Percentiles rank a stretch among this genome's conserved stretches.
phyloP scores from a whole-genome alignment of 1,140 invertebrate genomes.

The Drosophila simulans region DNA sequence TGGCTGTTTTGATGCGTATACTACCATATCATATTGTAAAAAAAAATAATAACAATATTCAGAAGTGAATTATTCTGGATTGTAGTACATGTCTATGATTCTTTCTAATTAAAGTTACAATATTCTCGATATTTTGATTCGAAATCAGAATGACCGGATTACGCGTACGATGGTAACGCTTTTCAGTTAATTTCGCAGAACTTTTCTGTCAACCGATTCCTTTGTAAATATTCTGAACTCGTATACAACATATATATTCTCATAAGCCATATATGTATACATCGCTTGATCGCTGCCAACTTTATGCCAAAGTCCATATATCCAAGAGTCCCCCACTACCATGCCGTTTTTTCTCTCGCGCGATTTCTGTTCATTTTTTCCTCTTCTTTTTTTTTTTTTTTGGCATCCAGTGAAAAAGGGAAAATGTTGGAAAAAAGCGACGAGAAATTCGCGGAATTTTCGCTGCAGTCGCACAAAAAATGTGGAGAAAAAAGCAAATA shows the following conservation, averaged over 20 bases:
- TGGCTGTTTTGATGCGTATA: too few relatives aligned
- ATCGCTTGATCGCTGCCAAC: conserved; percentile 48
- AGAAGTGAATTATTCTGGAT: too few relatives aligned
- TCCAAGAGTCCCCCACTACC: conserved; percentile 9
- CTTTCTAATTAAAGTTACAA: not conserved
- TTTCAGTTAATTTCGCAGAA: conserved; percentile 25
- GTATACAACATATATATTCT: conserved; percentile 10
- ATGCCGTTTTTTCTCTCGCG: not conserved
- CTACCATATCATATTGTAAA: too few relatives aligned
- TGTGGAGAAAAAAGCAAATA: conserved; percentile 60
- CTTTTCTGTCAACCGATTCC: not conserved
- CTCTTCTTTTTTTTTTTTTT: not conserved
- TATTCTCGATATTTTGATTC: not conserved
- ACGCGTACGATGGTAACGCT: not conserved
- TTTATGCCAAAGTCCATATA: conserved; percentile 53
- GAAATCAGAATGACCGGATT: not conserved
- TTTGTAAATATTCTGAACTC: conserved; percentile 36
- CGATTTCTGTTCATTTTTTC: not conserved
- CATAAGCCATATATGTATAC: conserved; percentile 23
- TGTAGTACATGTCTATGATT: too few relatives aligned
- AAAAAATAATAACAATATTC: too few relatives aligned
- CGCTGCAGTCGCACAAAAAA: conserved; percentile 76
- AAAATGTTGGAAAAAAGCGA: conserved; percentile 37
- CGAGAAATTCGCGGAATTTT: conserved; percentile 78
- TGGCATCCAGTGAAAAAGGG: conserved; percentile 9